These are phyloP conservation scores for Pyrochroa serraticornis DNA, from an alignment of 2,888 invertebrate genomes.

Conservation along the genomic window DNA sequence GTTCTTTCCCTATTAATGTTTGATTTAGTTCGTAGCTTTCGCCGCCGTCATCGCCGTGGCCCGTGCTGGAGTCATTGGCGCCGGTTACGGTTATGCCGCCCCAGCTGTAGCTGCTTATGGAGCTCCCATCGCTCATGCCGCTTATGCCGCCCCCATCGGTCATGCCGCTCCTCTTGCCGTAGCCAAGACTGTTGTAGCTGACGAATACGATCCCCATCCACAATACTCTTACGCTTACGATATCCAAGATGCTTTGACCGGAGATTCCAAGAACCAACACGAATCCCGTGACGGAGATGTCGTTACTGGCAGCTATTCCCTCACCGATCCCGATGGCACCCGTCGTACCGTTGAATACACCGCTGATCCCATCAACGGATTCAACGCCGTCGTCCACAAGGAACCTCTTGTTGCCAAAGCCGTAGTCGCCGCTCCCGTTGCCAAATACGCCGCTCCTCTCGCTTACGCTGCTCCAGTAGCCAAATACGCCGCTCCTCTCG, in stretches of 20 bases:
- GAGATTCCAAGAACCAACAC: slow-evolving; percentile 66
- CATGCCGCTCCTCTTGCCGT: slow-evolving; percentile 39
- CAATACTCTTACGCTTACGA: slow-evolving; percentile 66
- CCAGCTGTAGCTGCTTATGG: slow-evolving; percentile 13
- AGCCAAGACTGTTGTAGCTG: slow-evolving; percentile 40
- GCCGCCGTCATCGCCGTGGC: slow-evolving; percentile 43
- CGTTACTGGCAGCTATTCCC: slow-evolving; percentile 48
- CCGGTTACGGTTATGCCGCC: slow-evolving; percentile 44
- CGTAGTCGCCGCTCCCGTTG: too few relatives aligned
- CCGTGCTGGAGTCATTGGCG: slow-evolving; percentile 55
- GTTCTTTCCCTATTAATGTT: too few relatives aligned
- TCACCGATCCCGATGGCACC: too few relatives aligned
- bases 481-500: too few relatives aligned
- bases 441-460: too few relatives aligned
- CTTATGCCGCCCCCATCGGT: slow-evolving; percentile 22
- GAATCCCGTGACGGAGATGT: slow-evolving; percentile 69
- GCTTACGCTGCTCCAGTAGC: too few relatives aligned
- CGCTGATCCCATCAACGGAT: slow-evolving; percentile 41
- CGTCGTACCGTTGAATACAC: too few relatives aligned
- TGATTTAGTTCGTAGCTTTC: slow-evolving; percentile 9
- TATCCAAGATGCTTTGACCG: slow-evolving; percentile 64
- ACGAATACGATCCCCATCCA: slow-evolving; percentile 53
- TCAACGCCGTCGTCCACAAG: slow-evolving; percentile 68
- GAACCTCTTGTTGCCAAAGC: slow-evolving; percentile 51
- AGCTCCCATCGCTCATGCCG: slow-evolving; percentile 18